Conservation (phyloP, 2,888 invertebrate species). For the Leistus spinibarbis region DNA sequence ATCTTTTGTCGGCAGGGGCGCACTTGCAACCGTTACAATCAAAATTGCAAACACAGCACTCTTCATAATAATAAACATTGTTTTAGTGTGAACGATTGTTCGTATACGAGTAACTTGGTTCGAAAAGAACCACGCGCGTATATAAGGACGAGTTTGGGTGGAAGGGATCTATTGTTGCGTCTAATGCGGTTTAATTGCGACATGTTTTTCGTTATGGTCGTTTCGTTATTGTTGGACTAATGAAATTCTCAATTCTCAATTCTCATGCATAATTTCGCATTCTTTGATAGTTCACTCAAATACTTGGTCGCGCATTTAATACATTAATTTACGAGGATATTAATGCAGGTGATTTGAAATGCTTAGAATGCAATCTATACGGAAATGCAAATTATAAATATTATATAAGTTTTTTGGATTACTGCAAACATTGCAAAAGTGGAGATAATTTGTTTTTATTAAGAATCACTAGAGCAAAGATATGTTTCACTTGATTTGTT, state of each 20-base stretch:
- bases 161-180: neutral
- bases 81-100: conserved; percentile 4
- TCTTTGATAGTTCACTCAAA: neutral
- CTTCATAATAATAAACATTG: conserved; percentile 39
- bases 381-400: conserved; percentile 13
- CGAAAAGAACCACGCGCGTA: neutral
- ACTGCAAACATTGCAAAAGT: conserved; percentile 27
- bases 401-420: conserved; percentile 13
- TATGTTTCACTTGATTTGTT: conserved; percentile 34
- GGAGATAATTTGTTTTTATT: conserved; percentile 20
- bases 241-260: neutral
- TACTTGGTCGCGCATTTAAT: neutral
- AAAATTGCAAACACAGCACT: neutral
- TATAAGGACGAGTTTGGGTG: neutral
- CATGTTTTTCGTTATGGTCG: neutral
- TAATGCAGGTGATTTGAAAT: neutral
- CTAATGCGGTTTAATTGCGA: neutral
- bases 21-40: conserved; percentile 15
- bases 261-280: neutral
- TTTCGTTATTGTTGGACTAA: neutral
- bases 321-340: neutral
- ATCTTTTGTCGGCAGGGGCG: conserved; percentile 44
- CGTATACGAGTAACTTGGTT: neutral
- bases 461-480: conserved; percentile 29
- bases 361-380: neutral